These are phyloP conservation scores for Podargus strigoides DNA, from an alignment of 2,797 vertebrate genomes.

Conservation along the genomic window DNA sequence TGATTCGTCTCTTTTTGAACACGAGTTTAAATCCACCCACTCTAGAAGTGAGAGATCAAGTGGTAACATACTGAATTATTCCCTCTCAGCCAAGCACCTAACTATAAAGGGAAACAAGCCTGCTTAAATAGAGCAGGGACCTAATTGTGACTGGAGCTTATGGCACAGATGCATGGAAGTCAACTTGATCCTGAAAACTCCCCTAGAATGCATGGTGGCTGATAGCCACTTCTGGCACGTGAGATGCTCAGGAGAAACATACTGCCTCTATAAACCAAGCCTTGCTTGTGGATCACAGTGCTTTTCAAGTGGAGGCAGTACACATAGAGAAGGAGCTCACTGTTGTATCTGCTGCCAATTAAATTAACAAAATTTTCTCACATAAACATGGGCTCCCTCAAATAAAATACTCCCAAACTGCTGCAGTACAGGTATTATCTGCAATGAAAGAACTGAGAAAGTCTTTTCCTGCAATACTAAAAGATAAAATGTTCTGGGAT, in stretches of 20 bases:
- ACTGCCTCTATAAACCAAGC: background rate
- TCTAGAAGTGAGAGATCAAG: background rate
- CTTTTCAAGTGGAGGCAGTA: background rate
- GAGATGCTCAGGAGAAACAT: background rate
- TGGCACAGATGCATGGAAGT: background rate
- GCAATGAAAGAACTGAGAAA: background rate
- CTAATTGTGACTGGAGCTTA: background rate
- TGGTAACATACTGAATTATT: background rate
- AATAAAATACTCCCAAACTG: background rate
- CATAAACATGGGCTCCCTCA: background rate
- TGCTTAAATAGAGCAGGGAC: background rate
- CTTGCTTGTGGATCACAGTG: background rate
- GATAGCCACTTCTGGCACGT: background rate
- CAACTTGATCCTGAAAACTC: background rate
- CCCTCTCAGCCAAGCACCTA: background rate
- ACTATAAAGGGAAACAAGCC: background rate
- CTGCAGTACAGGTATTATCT: background rate
- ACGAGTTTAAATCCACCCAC: background rate
- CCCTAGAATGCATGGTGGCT: background rate
- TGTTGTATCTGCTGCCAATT: background rate
- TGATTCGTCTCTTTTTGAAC: background rate
- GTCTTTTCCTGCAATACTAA: background rate
- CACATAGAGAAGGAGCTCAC: background rate
- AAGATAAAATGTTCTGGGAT: conserved; percentile 29
- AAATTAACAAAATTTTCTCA: background rate